Conservation (phyloP, 2,888 invertebrate genomes). For the Sminthurides aquaticus region DNA sequence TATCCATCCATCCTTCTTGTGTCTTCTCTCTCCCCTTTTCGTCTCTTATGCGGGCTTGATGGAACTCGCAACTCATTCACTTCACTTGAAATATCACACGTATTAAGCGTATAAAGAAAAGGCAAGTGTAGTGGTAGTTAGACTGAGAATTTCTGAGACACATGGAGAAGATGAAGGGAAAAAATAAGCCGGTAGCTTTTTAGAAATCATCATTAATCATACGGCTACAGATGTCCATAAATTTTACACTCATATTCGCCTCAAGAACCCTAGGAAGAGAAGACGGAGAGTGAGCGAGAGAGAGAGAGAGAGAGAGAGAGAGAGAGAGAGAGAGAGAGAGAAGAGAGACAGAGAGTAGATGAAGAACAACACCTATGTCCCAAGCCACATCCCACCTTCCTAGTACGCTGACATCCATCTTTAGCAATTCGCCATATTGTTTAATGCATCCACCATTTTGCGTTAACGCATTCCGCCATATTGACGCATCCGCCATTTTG, state of each 20-base stretch:
- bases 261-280: background rate
- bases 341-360: too few species aligned
- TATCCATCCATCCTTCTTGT: slow-evolving; percentile 8
- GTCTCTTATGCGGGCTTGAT: background rate
- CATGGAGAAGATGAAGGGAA: slow-evolving; percentile 22
- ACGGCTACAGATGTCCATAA: slow-evolving; percentile 17
- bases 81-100: slow-evolving; percentile 20
- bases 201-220: slow-evolving; percentile 42
- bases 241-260: slow-evolving; percentile 7
- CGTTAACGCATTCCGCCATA: too few species aligned
- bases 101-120: background rate
- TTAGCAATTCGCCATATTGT: too few species aligned
- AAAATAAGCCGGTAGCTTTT: slow-evolving; percentile 40
- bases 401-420: too few species aligned
- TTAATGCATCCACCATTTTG: too few species aligned
- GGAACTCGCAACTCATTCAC: slow-evolving; percentile 11
- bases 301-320: too few species aligned
- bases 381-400: too few species aligned
- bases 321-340: too few species aligned
- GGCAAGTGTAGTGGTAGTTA: background rate
- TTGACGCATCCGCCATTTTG: too few species aligned
- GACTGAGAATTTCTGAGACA: slow-evolving; percentile 11
- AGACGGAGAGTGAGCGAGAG: background rate
- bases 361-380: too few species aligned
- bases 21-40: background rate